Evolutionary conservation across 92 coral and sea anemone genomes (phyloP).

Genomic region (Epizoanthus ramosus): DNA sequence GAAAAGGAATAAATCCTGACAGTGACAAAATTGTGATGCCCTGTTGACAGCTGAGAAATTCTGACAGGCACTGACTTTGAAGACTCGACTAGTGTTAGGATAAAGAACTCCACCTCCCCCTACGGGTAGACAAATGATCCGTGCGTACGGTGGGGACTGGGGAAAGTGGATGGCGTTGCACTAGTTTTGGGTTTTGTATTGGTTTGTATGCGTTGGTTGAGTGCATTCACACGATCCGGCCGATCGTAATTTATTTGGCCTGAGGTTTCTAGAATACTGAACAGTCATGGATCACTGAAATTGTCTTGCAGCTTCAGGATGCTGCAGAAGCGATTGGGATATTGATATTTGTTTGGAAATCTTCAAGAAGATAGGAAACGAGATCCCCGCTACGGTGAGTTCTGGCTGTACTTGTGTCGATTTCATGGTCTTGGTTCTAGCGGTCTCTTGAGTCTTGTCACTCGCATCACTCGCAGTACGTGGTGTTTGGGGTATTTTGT

Average conservation of each 20-base stretch:
- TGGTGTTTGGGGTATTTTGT: background rate
- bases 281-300: constrained; percentile 37
- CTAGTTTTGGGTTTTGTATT: background rate
- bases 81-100: background rate
- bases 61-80: too few species aligned
- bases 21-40: too few species aligned
- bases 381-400: constrained; percentile 8
- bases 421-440: too few species aligned
- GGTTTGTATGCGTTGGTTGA: background rate
- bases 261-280: constrained; percentile 18
- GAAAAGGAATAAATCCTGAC: too few species aligned
- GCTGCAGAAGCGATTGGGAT: background rate
- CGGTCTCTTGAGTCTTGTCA: too few species aligned
- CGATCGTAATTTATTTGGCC: background rate
- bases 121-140: background rate
- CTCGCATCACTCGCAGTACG: too few species aligned
- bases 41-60: too few species aligned
- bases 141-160: constrained; percentile 3
- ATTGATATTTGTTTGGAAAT: background rate
- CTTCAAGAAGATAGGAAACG: background rate
- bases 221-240: background rate
- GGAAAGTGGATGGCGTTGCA: background rate
- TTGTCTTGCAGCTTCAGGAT: background rate
- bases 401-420: too few species aligned
- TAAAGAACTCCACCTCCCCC: background rate